Evolutionary conservation across 2,797 vertebrate species (phyloP).

Genomic region (Champsocephalus gunnari): DNA sequence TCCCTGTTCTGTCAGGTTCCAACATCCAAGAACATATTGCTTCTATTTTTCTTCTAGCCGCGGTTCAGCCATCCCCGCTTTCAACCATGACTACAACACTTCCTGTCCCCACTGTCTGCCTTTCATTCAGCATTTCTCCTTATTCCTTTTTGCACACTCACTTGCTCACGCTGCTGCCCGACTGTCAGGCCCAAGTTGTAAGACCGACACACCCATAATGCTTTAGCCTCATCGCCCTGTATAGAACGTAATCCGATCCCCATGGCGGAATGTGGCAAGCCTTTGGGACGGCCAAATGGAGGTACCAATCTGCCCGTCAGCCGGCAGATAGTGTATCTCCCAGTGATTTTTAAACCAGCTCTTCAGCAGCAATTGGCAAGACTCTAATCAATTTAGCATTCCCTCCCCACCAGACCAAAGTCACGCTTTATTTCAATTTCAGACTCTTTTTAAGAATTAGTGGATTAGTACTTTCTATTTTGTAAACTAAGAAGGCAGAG

Average conservation of each 20-base stretch:
- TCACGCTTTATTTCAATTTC: conserved; percentile 40
- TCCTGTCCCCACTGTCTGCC: conserved; percentile 48
- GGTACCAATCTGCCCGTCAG: conserved; percentile 74
- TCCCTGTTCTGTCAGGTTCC: conserved; percentile 48
- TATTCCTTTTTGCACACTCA: conserved; percentile 35
- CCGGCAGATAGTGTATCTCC: conserved; percentile 73
- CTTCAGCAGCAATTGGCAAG: conserved; percentile 50
- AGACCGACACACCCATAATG: conserved; percentile 70
- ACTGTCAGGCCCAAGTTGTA: conserved; percentile 59
- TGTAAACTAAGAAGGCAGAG: conserved; percentile 54
- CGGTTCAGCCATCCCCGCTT: conserved; percentile 36
- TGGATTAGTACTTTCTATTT: conserved; percentile 55
- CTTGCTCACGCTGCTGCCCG: conserved; percentile 51
- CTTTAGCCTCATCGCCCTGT: conserved; percentile 70
- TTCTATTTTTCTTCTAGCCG: conserved; percentile 34
- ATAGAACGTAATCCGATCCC: conserved; percentile 78
- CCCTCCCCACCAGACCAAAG: conserved; percentile 17
- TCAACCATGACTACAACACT: conserved; percentile 36
- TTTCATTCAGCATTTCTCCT: conserved; percentile 55
- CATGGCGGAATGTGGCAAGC: conserved; percentile 75
- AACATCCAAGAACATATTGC: conserved; percentile 36
- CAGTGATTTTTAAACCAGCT: conserved; percentile 64
- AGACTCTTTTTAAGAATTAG: conserved; percentile 40
- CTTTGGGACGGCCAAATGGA: conserved; percentile 77
- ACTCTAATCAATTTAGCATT: conserved; percentile 49